Percentiles rank a stretch among this genome's conserved stretches.
phyloP scores from a whole-genome alignment of 2,888 invertebrate species.

The Stratiomys singularior region DNA sequence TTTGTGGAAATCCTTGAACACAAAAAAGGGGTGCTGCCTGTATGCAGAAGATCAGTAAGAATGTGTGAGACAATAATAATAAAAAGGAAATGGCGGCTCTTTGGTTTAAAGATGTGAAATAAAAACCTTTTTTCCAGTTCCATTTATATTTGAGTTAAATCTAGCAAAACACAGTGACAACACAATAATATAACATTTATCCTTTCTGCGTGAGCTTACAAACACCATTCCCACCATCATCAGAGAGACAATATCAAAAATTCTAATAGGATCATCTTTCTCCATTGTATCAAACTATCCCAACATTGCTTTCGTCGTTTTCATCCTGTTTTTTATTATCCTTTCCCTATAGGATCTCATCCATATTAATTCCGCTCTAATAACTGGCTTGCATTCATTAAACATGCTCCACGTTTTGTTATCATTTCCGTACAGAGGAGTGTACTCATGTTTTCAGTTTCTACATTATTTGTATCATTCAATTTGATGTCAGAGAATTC shows the following conservation, averaged over 20 bases:
- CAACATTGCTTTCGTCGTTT: not conserved
- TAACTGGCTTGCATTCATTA: conserved; percentile 24
- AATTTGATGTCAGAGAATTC: conserved; percentile 8
- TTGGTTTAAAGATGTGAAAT: too few relatives aligned
- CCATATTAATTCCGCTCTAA: conserved; percentile 32
- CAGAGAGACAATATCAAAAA: not conserved
- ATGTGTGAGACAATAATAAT: too few relatives aligned
- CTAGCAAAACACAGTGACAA: too few relatives aligned
- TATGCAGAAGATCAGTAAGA: too few relatives aligned
- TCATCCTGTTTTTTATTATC: not conserved
- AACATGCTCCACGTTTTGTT: conserved; percentile 6
- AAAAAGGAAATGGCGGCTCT: too few relatives aligned
- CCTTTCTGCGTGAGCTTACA: too few relatives aligned
- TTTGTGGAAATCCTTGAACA: too few relatives aligned
- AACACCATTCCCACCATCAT: too few relatives aligned
- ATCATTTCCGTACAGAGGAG: not conserved
- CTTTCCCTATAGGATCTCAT: not conserved
- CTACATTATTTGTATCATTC: conserved; percentile 24
- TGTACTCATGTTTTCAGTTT: conserved; percentile 15
- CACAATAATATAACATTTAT: too few relatives aligned
- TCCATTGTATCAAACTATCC: not conserved
- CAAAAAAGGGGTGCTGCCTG: too few relatives aligned
- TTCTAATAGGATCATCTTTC: not conserved
- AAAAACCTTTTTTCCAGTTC: too few relatives aligned
- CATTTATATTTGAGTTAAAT: too few relatives aligned